phyloP scores from a whole-genome alignment of 2,113 vertebrate species.

The Dasypus novemcinctus region DNA sequence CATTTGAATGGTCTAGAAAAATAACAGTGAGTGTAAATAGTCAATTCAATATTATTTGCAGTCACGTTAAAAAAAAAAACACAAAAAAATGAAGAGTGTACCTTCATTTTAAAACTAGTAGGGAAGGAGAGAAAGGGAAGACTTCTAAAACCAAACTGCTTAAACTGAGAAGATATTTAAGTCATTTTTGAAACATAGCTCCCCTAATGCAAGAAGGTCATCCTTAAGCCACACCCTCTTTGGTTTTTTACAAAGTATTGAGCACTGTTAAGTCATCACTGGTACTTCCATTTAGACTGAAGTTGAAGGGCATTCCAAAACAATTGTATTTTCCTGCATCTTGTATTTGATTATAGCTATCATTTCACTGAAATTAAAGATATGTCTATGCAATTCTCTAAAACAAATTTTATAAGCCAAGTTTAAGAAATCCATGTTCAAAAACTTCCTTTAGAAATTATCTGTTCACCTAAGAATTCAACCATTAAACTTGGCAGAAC shows the following conservation, averaged over 20 bases:
- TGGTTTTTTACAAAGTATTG: background rate
- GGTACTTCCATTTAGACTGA: background rate
- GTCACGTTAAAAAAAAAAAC: background rate
- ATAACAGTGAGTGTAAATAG: slow-evolving; percentile 6
- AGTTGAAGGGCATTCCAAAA: slow-evolving; percentile 13
- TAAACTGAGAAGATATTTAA: slow-evolving; percentile 23
- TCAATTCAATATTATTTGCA: slow-evolving; percentile 2
- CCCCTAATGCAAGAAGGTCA: slow-evolving; percentile 14
- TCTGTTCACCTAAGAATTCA: slow-evolving; percentile 46
- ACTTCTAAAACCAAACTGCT: slow-evolving; percentile 29
- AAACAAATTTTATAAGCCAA: slow-evolving; percentile 55
- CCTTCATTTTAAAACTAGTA: slow-evolving; percentile 27
- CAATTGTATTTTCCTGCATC: slow-evolving; percentile 62
- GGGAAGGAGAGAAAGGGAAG: background rate
- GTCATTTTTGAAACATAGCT: slow-evolving; percentile 45
- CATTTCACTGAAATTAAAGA: slow-evolving; percentile 42
- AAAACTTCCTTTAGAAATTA: slow-evolving; percentile 47
- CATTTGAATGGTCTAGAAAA: slow-evolving; percentile 11
- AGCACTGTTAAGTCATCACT: background rate
- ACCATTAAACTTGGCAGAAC: background rate
- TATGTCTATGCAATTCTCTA: slow-evolving; percentile 13
- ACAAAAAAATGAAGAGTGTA: background rate
- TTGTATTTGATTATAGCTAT: slow-evolving; percentile 43
- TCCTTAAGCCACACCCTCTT: background rate
- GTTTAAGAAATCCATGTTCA: slow-evolving; percentile 54